These are phyloP conservation scores for Scelioninae gen. 1 DNA, from an alignment of 2,888 invertebrate genomes.

Conservation along the genomic window DNA sequence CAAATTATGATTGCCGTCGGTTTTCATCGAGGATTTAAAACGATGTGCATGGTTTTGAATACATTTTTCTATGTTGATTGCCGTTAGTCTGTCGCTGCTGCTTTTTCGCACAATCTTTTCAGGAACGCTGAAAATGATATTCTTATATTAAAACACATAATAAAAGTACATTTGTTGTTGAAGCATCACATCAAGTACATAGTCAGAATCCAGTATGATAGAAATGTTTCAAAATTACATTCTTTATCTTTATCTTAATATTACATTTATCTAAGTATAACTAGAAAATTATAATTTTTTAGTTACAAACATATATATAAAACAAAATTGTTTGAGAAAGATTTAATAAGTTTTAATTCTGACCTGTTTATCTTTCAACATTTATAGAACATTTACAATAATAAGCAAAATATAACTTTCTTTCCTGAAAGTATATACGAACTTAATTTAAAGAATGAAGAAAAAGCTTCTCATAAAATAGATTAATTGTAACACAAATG, in stretches of 20 bases:
- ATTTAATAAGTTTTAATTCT: background rate
- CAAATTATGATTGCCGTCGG: slow-evolving; percentile 45
- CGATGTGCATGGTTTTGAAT: slow-evolving; percentile 46
- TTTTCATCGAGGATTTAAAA: slow-evolving; percentile 51
- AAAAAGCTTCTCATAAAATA: slow-evolving; percentile 1
- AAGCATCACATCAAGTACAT: slow-evolving; percentile 29
- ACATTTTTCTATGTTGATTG: slow-evolving; percentile 54
- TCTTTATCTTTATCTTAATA: no score
- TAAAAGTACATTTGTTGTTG: background rate
- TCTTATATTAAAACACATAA: background rate
- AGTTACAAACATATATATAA: no score
- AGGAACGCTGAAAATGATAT: slow-evolving; percentile 87
- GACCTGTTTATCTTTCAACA: background rate
- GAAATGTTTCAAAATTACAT: background rate
- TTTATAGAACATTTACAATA: slow-evolving; percentile 1
- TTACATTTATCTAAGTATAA: no score
- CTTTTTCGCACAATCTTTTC: slow-evolving; percentile 92
- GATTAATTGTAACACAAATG: slow-evolving; percentile 1
- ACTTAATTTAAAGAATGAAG: slow-evolving; percentile 1
- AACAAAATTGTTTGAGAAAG: background rate
- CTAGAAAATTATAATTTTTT: background rate
- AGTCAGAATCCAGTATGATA: slow-evolving; percentile 19
- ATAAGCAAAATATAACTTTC: slow-evolving; percentile 8
- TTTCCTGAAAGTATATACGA: background rate
- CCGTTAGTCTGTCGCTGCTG: slow-evolving; percentile 66